Percentiles rank a stretch among this genome's conserved stretches.
These are phyloP conservation scores for Zophobas atratus DNA, from an alignment of 1,140 invertebrate genomes.

Conservation along the genomic window DNA sequence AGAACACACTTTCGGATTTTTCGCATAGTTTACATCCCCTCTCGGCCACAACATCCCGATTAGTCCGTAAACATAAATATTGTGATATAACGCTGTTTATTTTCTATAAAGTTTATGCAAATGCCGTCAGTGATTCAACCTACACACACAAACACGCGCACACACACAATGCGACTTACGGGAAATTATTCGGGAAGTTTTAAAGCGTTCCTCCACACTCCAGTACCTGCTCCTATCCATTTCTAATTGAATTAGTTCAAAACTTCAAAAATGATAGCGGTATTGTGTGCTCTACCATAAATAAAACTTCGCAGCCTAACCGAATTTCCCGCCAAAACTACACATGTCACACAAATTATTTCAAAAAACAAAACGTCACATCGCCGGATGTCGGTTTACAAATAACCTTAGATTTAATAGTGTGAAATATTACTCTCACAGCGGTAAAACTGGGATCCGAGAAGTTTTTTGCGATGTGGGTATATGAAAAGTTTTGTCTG, in stretches of 20 bases:
- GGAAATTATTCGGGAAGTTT: neutral
- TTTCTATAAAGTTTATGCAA: neutral
- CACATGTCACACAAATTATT: neutral
- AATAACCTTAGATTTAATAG: neutral
- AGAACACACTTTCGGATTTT: too few species aligned
- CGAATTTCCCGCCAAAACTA: too few species aligned
- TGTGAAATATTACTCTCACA: neutral
- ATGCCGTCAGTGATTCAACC: too few species aligned
- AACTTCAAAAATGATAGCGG: neutral
- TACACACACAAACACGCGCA: neutral
- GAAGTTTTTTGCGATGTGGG: neutral
- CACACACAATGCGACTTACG: neutral
- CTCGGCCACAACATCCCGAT: too few species aligned
- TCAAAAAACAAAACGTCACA: conserved; percentile 1
- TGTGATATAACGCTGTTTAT: neutral
- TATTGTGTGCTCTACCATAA: neutral
- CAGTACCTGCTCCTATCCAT: neutral
- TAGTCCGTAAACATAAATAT: too few species aligned
- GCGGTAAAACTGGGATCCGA: neutral
- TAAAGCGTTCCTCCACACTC: neutral
- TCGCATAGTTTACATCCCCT: too few species aligned
- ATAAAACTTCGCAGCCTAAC: too few species aligned
- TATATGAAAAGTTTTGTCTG: conserved; percentile 7
- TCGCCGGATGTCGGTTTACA: neutral
- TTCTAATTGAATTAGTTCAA: neutral